Evolutionary conservation across 1,140 invertebrate species (phyloP), one percentile per base, ranked within the genome.

Genomic region (Grapholita molesta): DNA sequence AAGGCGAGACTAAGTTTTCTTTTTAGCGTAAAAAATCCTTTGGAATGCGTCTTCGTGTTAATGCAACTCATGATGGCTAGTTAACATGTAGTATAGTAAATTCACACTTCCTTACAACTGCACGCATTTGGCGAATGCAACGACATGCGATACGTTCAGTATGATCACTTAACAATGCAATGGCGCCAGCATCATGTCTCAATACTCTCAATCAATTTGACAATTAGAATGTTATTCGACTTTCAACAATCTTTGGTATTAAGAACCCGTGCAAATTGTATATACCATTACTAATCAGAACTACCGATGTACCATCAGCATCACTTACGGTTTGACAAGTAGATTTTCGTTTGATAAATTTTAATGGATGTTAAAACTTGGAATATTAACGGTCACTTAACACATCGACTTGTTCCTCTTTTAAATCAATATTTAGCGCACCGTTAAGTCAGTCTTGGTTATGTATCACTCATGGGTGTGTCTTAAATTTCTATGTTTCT

Each of bases 171-270:
- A 12, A 38, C 67, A 42, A 30, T 57, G 35, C 53, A 52, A 35
- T 15, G 53, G 71, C 72, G 71, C 73, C 67, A 21, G 65, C 72
- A 71, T 72, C 71, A 70, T 68, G 71, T 74, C 70, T 65, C 70
- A 70, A 77, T 72, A 66, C 70, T 74, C 71, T 65, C 70, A 71
- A 77, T 72, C 75, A 69, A 66, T 70, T 61, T 61, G 55, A 61
- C 55, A 61, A 61, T 25, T 25, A 11, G 18, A 48, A 12, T n/a
- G 38, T 12, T 42, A 48, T 48, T 48, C 18, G 42, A 48, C 3
- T 18, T 21, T 48, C 18, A 21, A 21, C 42, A 48, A 48, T 48
- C 15, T 9, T 18, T 12, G 42, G 8, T 48, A 6, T 4, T 48
- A 18, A 48, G 6, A 9, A 21, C 4, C 12, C 3, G 4, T n/a